Conservation (phyloP, 2,888 invertebrate species). For the Diplazon laetatorius region DNA sequence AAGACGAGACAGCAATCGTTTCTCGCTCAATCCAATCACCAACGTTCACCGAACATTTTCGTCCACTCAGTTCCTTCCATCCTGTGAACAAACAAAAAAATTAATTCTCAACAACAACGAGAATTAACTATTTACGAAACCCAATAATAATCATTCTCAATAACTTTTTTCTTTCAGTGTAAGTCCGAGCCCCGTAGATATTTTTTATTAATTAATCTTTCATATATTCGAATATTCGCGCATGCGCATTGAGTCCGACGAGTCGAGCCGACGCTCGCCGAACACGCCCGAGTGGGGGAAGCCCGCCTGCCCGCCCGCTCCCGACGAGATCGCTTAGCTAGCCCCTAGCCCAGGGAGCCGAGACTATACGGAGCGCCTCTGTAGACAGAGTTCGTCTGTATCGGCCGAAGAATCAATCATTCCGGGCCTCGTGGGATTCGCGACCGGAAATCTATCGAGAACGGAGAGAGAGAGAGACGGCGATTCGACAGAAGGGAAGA, state of each 20-base stretch:
- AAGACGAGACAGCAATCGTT: neutral
- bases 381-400: too few species aligned
- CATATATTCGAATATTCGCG: too few species aligned
- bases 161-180: too few species aligned
- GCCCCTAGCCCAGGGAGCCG: too few species aligned
- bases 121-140: neutral
- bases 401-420: neutral
- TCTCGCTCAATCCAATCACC: constrained; percentile 5
- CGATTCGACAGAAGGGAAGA: neutral
- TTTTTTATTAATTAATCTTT: too few species aligned
- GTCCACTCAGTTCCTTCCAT: constrained; percentile 36
- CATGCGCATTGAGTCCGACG: too few species aligned
- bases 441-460: constrained; percentile 2
- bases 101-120: neutral
- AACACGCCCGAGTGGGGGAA: too few species aligned
- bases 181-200: too few species aligned
- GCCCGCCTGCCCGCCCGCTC: too few species aligned
- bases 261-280: too few species aligned
- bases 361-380: too few species aligned
- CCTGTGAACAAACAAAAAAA: constrained; percentile 33
- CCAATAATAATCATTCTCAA: neutral
- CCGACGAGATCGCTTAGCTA: too few species aligned
- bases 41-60: constrained; percentile 37
- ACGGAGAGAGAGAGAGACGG: neutral
- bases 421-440: neutral